Conservation (phyloP, 1,140 invertebrate species). For the Cydia pomonella region DNA sequence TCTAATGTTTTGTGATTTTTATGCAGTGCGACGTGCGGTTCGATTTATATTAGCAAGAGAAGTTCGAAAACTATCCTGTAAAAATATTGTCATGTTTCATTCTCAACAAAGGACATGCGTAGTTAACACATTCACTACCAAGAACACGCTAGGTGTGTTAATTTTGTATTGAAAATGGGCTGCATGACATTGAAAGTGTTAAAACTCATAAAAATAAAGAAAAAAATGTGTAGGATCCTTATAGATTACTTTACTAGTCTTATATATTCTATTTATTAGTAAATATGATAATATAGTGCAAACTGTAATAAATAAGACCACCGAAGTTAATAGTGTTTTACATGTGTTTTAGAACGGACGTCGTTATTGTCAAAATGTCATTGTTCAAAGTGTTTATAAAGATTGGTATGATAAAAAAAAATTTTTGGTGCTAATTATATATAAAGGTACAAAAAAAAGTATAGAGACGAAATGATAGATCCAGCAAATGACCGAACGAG, state of each 20-base stretch:
- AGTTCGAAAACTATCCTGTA: background rate
- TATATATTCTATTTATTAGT: background rate
- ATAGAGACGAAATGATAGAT: no score
- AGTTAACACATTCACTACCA: no score
- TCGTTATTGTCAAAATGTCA: constrained; percentile 1
- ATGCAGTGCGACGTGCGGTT: background rate
- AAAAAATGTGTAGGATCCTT: no score
- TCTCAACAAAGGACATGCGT: background rate
- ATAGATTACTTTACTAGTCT: no score
- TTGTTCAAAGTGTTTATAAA: background rate
- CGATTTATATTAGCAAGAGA: constrained; percentile 6
- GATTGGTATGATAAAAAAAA: background rate
- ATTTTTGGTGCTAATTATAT: no score
- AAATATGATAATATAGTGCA: background rate
- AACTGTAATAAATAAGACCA: background rate
- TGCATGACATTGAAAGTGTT: no score
- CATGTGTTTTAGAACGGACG: background rate
- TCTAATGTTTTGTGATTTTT: constrained; percentile 9
- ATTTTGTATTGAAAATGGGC: no score
- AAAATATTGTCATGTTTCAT: background rate
- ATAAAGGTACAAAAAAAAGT: no score
- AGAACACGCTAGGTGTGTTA: no score
- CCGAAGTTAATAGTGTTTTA: background rate
- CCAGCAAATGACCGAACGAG: no score
- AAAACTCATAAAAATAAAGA: no score